These are phyloP conservation scores for Chitala chitala DNA, from an alignment of 2,113 vertebrate genomes.

Conservation along the genomic window DNA sequence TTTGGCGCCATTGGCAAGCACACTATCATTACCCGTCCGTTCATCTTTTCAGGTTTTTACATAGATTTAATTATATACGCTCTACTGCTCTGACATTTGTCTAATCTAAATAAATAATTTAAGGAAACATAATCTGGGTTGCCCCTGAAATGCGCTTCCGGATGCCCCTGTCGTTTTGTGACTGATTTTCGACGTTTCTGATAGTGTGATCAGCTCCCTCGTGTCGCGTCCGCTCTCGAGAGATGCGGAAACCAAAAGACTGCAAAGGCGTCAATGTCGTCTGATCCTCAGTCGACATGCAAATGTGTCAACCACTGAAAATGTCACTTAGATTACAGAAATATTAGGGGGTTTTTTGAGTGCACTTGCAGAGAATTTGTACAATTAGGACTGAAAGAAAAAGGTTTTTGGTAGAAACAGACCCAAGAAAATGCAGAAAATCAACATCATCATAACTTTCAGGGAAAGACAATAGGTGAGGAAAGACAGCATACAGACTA, in stretches of 20 bases:
- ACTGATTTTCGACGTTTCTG: too few species aligned
- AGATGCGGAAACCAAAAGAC: not conserved
- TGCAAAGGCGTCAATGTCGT: not conserved
- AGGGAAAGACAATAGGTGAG: not conserved
- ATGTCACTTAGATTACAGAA: not conserved
- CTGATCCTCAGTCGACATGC: not conserved
- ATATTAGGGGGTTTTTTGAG: not conserved
- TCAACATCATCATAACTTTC: not conserved
- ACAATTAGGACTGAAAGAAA: not conserved
- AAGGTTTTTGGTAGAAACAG: not conserved
- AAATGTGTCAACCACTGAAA: not conserved
- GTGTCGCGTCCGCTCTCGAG: not conserved
- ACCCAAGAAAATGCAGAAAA: not conserved
- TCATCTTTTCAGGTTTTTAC: too few species aligned
- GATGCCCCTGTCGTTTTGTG: too few species aligned
- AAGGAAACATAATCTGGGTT: too few species aligned
- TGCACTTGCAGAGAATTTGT: not conserved
- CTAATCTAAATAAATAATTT: too few species aligned
- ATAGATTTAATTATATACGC: too few species aligned
- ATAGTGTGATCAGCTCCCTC: too few species aligned
- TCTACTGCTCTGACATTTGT: too few species aligned
- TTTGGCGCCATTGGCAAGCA: too few species aligned
- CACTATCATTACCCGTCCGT: too few species aligned
- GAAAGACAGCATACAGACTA: not conserved
- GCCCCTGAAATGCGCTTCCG: too few species aligned